Conservation (phyloP, 2,797 vertebrate genomes). For the Crocidura indochinensis region DNA sequence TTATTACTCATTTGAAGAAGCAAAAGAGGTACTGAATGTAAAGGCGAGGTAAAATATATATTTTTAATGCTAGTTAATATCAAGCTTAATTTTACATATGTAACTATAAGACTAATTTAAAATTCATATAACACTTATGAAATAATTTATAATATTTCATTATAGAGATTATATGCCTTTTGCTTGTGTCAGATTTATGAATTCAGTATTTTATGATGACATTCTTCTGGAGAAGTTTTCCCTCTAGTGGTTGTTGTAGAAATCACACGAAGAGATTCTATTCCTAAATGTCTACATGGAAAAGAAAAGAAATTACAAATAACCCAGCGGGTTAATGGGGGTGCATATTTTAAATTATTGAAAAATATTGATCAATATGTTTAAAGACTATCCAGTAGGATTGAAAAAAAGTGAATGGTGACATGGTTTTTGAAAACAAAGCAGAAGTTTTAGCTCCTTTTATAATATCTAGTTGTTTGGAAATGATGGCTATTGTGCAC, state of each 20-base stretch:
- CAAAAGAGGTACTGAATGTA: neutral
- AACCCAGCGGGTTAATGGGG: neutral
- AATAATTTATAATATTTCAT: neutral
- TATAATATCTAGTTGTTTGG: neutral
- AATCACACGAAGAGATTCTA: slow-evolving; percentile 53
- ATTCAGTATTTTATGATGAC: slow-evolving; percentile 4
- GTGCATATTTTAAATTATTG: neutral
- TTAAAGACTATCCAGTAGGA: neutral
- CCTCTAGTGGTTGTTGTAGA: slow-evolving; percentile 74
- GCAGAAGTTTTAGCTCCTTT: slow-evolving; percentile 44
- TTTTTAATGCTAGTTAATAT: neutral
- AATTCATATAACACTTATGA: slow-evolving; percentile 22
- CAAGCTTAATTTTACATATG: neutral
- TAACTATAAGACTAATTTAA: slow-evolving; percentile 17
- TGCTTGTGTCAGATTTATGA: slow-evolving; percentile 3
- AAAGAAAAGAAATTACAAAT: slow-evolving; percentile 18
- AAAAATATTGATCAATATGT: neutral
- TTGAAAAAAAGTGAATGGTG: neutral
- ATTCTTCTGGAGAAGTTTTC: slow-evolving; percentile 73
- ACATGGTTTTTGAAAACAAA: slow-evolving; percentile 27
- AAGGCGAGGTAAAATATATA: neutral
- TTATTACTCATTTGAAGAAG: neutral
- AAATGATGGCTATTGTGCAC: neutral
- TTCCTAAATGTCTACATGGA: neutral
- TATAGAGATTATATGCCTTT: slow-evolving; percentile 17